Base-by-base conservation (phyloP, 2,888 invertebrate species). In the Icerya purchasi region DNA sequence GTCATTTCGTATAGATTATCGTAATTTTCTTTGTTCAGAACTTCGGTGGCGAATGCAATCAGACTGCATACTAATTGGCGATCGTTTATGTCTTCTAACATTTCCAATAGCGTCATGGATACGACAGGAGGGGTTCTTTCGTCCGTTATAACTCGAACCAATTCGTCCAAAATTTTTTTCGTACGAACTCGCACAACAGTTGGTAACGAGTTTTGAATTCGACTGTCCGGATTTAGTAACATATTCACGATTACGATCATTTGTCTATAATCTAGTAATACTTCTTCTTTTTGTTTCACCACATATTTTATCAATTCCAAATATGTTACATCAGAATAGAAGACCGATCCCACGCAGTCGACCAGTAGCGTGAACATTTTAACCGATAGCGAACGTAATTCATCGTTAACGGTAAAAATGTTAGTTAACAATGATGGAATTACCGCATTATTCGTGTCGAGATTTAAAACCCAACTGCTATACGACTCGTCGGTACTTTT, bases 181-280 rank as follows among this genome's bases (percentile, higher is more conserved):
- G 56, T 56, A 19, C 23, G 22, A 25, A 49, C 50, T 25, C 60
- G 52, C 2, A 56, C 49, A 2, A 53, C 18, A 2, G 18, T 23
- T 20, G 51, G 56, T 20, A 60, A 36, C n/a, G 49, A n/a, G 24
- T 50, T 22, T 24, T 60, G 60, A n/a, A 56, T 22, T n/a, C 21
- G 52, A 5, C n/a, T 25, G 22, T 60, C 56, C 52, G 56, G 60
- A 3, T 49, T 5, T 22, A 60, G 20, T 36, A 72, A 3, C 75
- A 58, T 22, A 65, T 63, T 52, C 49, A 54, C 18, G 51, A 53
- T 24, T 55, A 58, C 53, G 63, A 78, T 73, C 20, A 83, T 70
- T 68, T 86, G 85, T 63, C 83, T 78, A 50, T 76, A 71, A 66
- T 86, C 86, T 62, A 83, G 69, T 24, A 76, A 64, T 51, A 86